Percentiles rank a stretch among this genome's conserved stretches.
Evolutionary conservation across 2,888 invertebrate genomes (phyloP).

Genomic region (Allophyes oxyacanthae): DNA sequence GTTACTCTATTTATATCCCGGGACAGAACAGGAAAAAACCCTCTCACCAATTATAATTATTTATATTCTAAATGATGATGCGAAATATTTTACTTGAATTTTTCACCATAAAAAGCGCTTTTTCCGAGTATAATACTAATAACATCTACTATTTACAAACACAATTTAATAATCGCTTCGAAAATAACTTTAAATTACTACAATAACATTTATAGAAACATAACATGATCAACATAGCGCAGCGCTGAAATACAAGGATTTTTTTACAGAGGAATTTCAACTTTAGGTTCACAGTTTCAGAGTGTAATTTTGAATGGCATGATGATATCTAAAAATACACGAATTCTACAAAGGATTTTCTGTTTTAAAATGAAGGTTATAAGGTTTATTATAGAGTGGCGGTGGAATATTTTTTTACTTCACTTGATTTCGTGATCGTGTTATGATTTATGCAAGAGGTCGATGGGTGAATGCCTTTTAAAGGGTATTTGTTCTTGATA

Average conservation of each 20-base stretch:
- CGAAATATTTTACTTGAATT: background rate
- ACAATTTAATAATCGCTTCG: slow-evolving; percentile 21
- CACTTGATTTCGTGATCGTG: slow-evolving; percentile 48
- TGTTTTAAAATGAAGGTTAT: slow-evolving; percentile 4
- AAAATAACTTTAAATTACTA: slow-evolving; percentile 34
- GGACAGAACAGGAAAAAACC: background rate
- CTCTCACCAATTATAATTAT: background rate
- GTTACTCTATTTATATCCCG: background rate
- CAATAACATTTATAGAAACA: slow-evolving; percentile 33
- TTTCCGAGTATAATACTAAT: slow-evolving; percentile 7
- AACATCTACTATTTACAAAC: slow-evolving; percentile 28
- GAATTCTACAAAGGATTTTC: slow-evolving; percentile 23
- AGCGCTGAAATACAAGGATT: slow-evolving; percentile 7
- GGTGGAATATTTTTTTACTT: slow-evolving; percentile 26
- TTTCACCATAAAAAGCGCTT: background rate
- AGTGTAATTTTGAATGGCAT: slow-evolving; percentile 26
- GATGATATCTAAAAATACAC: slow-evolving; percentile 6
- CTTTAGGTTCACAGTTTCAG: background rate
- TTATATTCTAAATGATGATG: background rate
- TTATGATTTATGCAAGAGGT: slow-evolving; percentile 56
- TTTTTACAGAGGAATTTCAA: slow-evolving; percentile 8
- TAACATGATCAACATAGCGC: slow-evolving; percentile 16
- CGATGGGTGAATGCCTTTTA: slow-evolving; percentile 50
- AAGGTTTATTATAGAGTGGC: slow-evolving; percentile 23
- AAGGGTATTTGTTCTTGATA: slow-evolving; percentile 30